Conservation (phyloP, 2,113 vertebrate genomes). For the Spilogale gracilis region DNA sequence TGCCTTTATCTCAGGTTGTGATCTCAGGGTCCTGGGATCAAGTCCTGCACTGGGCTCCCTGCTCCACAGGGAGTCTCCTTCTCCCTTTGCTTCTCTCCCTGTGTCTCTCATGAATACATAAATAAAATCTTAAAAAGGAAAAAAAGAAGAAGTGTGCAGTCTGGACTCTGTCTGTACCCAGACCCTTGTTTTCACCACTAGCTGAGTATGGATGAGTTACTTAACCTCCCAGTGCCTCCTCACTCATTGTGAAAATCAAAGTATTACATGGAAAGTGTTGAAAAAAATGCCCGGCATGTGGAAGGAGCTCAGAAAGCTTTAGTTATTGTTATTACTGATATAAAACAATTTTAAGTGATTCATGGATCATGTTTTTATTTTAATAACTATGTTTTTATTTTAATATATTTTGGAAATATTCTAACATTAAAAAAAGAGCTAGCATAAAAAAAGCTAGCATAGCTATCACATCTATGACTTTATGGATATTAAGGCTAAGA, state of each 20-base stretch:
- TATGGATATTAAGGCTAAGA: neutral
- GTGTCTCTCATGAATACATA: neutral
- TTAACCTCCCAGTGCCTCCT: neutral
- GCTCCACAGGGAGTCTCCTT: no score
- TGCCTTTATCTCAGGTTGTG: neutral
- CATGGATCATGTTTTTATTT: neutral
- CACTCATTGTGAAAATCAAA: neutral
- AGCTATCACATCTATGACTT: neutral
- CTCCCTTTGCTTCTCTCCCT: no score
- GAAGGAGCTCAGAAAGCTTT: neutral
- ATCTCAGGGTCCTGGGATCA: neutral
- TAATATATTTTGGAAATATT: neutral
- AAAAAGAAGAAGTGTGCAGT: neutral
- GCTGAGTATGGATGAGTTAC: neutral
- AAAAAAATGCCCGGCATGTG: neutral
- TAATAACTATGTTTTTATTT: neutral
- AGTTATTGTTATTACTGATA: neutral
- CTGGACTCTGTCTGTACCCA: neutral
- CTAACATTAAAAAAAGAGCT: neutral
- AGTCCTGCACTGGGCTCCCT: neutral
- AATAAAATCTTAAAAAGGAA: neutral
- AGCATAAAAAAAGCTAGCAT: neutral
- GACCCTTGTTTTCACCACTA: neutral
- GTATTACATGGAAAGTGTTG: neutral
- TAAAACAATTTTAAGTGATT: neutral